phyloP scores from a whole-genome alignment of 2,113 vertebrate genomes.

The Hepsetus odoe region DNA sequence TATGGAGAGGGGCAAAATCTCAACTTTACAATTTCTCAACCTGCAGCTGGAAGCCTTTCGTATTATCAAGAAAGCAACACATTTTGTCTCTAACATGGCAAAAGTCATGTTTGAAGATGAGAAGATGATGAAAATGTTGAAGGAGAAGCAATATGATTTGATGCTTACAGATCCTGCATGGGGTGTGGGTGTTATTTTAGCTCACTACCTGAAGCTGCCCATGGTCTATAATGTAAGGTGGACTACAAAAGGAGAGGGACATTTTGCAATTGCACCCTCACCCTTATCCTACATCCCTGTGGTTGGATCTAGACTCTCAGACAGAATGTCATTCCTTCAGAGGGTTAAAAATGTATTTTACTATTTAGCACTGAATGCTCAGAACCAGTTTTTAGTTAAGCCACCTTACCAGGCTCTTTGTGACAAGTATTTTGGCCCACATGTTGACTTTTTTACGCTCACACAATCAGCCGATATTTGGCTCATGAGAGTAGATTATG shows the following conservation, averaged over 20 bases:
- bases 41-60: background rate
- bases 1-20: background rate
- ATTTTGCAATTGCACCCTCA: constrained; percentile 6
- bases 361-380: background rate
- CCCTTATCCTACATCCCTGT: constrained; percentile 23
- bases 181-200: constrained; percentile 8
- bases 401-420: constrained; percentile 28
- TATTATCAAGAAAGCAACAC: background rate
- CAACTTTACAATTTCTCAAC: background rate
- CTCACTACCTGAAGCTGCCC: constrained; percentile 31
- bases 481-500: constrained; percentile 31
- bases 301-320: background rate
- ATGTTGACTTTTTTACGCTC: background rate
- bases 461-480: constrained; percentile 22
- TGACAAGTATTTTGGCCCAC: constrained; percentile 17
- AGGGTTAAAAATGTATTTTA: constrained; percentile 3
- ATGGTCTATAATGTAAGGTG: constrained; percentile 37
- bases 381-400: background rate
- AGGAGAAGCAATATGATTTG: constrained; percentile 9
- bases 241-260: constrained; percentile 18
- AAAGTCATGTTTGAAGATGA: constrained; percentile 19
- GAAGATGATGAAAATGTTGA: background rate
- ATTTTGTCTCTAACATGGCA: background rate
- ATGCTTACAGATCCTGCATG: constrained; percentile 30
- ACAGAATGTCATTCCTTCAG: constrained; percentile 21